These are phyloP conservation scores for Eunapius fragilis DNA, from an alignment of 37 sponge, comb jelly and placozoan genomes.

Conservation along the genomic window DNA sequence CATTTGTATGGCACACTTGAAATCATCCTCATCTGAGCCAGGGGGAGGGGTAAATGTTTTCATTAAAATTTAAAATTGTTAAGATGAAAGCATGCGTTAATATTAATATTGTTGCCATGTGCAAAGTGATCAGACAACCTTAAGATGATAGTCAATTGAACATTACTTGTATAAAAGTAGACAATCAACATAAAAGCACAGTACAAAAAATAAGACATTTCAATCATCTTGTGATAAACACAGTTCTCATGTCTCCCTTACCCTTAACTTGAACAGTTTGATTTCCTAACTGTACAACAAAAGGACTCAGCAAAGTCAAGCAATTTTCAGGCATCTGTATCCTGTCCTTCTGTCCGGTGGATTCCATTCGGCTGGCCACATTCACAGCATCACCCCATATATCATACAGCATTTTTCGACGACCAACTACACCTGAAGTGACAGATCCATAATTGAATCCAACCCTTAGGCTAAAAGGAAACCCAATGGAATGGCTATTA, in stretches of 20 bases:
- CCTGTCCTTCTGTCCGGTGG: conserved; percentile 75
- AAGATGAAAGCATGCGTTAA: too few relatives aligned
- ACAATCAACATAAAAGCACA: background rate
- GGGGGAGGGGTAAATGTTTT: too few relatives aligned
- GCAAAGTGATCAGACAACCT: too few relatives aligned
- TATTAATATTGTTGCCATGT: too few relatives aligned
- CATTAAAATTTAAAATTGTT: too few relatives aligned
- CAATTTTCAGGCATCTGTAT: conserved; percentile 85
- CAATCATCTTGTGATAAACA: conserved; percentile 39
- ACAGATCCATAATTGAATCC: conserved; percentile 92
- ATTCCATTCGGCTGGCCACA: conserved; percentile 96
- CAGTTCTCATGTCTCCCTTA: conserved; percentile 80
- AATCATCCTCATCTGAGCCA: too few relatives aligned
- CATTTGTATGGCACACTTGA: too few relatives aligned
- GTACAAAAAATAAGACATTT: background rate
- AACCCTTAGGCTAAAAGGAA: conserved; percentile 60
- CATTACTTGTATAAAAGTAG: too few relatives aligned
- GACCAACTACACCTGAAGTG: conserved; percentile 94
- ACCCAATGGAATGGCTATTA: conserved; percentile 37
- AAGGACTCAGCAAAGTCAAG: conserved; percentile 5
- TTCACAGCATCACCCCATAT: conserved; percentile 99
- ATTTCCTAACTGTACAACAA: conserved; percentile 39
- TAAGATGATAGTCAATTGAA: too few relatives aligned
- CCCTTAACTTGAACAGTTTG: conserved; percentile 74
- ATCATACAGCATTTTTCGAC: conserved; percentile 88